Conservation (phyloP, 1,140 invertebrate genomes). For the Drosophila pallidifrons region DNA sequence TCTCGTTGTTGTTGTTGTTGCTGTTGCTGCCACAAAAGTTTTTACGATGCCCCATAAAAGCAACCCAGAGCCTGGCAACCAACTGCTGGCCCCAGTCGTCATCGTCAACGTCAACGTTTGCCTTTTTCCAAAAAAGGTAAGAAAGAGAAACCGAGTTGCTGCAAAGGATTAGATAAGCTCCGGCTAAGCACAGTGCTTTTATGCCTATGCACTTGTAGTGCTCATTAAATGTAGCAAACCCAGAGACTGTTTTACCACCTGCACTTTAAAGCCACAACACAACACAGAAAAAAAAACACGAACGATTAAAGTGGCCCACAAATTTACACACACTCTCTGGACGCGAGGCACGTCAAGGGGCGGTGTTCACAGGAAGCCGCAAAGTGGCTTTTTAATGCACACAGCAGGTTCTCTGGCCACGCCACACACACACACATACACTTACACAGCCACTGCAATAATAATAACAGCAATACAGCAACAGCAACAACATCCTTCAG, state of each 20-base stretch:
- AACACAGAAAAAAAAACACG: background rate
- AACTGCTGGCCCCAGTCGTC: conserved; percentile 57
- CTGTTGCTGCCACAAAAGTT: conserved; percentile 70
- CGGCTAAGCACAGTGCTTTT: conserved; percentile 42
- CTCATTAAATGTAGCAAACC: conserved; percentile 17
- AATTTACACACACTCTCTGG: conserved; percentile 54
- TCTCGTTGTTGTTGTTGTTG: conserved; percentile 34
- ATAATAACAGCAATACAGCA: conserved; percentile 29
- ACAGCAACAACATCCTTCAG: conserved; percentile 18
- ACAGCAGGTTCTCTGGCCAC: conserved; percentile 55
- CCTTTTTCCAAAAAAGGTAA: conserved; percentile 42
- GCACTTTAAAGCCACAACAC: conserved; percentile 28
- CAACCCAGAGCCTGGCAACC: conserved; percentile 13
- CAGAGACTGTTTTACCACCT: conserved; percentile 6
- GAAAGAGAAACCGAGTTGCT: conserved; percentile 53
- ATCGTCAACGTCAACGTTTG: background rate
- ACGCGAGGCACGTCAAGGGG: conserved; percentile 55
- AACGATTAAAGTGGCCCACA: conserved; percentile 74
- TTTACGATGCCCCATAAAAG: conserved; percentile 76
- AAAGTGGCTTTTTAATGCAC: conserved; percentile 83
- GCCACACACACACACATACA: background rate
- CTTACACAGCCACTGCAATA: conserved; percentile 12
- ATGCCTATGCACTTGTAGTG: conserved; percentile 77
- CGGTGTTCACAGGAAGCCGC: conserved; percentile 77
- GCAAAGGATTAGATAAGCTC: conserved; percentile 78